Conservation (phyloP, 2,113 vertebrate genomes). For the Syngnathoides biaculeatus region DNA sequence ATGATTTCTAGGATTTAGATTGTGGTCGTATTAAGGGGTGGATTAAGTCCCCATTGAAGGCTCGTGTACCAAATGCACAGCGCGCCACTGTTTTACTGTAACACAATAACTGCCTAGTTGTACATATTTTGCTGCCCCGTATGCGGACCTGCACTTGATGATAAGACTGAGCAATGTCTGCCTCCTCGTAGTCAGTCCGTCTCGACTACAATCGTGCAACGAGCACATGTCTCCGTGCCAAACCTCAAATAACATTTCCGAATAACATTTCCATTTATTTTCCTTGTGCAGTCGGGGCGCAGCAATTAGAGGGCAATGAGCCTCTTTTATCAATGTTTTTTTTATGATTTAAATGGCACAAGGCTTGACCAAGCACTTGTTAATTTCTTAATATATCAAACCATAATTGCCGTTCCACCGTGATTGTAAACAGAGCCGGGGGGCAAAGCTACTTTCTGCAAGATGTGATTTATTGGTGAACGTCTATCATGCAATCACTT, state of each 20-base stretch:
- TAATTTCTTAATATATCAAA: slow-evolving; percentile 46
- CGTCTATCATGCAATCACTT: slow-evolving; percentile 16
- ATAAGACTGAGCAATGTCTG: slow-evolving; percentile 31
- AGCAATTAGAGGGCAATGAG: slow-evolving; percentile 37
- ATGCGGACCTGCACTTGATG: slow-evolving; percentile 20
- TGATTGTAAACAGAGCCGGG: slow-evolving; percentile 27
- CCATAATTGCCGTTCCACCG: slow-evolving; percentile 28
- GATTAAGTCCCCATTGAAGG: too few relatives aligned
- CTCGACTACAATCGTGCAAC: slow-evolving; percentile 20
- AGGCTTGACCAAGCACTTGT: slow-evolving; percentile 29
- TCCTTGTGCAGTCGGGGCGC: slow-evolving; percentile 20
- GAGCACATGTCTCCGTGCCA: slow-evolving; percentile 24
- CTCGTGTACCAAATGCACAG: too few relatives aligned
- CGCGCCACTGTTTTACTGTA: not conserved
- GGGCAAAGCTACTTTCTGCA: slow-evolving; percentile 20
- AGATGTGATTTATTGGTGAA: slow-evolving; percentile 27
- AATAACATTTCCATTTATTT: slow-evolving; percentile 46
- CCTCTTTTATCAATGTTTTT: slow-evolving; percentile 45
- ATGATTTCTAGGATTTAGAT: too few relatives aligned
- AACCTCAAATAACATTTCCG: slow-evolving; percentile 40
- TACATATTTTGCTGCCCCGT: slow-evolving; percentile 10
- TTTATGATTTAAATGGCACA: slow-evolving; percentile 16
- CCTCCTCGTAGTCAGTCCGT: slow-evolving; percentile 11
- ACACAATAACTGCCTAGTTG: slow-evolving; percentile 1
- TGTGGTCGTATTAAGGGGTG: too few relatives aligned